Base-by-base conservation (phyloP, 2,888 invertebrate genomes). In the Xanthia icteritia region DNA sequence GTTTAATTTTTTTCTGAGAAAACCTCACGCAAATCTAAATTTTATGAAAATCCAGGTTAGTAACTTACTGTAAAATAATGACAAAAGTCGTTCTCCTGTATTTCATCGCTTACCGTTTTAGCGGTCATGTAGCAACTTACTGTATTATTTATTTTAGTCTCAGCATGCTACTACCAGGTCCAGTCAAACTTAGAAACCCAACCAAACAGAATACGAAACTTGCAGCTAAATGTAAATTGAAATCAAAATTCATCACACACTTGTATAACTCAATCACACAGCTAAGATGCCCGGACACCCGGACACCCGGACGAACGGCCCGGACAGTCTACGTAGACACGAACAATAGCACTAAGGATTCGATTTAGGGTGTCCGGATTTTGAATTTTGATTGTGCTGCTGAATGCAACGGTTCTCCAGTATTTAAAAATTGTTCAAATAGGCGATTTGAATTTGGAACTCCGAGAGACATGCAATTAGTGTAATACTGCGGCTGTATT, bases 181-280 rank as follows among this genome's bases (percentile, higher is more conserved):
- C 8, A 31, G 45, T 27, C 20, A 54, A 80, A 66, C n/a, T 72
- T 27, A n/a, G 48, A 76, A 72, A 27, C 64, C 56, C 48, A 72
- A 67, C 48, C 73, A 80, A 76, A 83, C 83, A 82, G 86, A 89
- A 88, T 86, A 76, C 61, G 66, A 79, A 87, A 79, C 66, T 61
- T 60, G n/a, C 36, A 60, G 67, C 63, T 89, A 71, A 89, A 90
- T 89, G 90, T 73, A 89, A 91, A 91, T 91, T 87, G 83, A 86
- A 90, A 90, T 92, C 90, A 87, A 80, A 91, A 90, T 91, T 90
- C 88, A 89, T 88, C 89, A 92, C 91, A 92, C 90, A 92, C 90
- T 90, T 87, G 86, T 82, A 81, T 88, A 90, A 90, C 89, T 84
- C 81, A 90, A 91, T 92, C 88, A 88, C 64, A 75, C 79, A 75